Conservation (phyloP, 2,888 invertebrate genomes). For the Euzophera pinguis region DNA sequence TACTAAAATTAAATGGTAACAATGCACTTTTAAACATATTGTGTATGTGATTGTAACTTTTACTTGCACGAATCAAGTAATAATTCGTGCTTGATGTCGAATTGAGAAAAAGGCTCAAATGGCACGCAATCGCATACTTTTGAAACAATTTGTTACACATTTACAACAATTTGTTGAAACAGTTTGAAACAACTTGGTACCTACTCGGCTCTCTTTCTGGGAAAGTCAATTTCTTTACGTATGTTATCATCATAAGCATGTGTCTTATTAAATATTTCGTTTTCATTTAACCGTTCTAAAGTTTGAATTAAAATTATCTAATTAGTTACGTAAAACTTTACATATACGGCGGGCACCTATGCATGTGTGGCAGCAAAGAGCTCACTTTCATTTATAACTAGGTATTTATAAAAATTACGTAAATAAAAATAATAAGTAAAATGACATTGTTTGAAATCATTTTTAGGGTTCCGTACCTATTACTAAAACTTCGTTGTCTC, state of each 20-base stretch:
- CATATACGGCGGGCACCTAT: no score
- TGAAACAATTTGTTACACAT: no score
- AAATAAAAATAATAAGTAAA: background rate
- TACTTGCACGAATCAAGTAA: slow-evolving; percentile 10
- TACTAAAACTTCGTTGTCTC: no score
- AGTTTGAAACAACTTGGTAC: no score
- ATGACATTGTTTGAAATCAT: background rate
- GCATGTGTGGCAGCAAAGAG: slow-evolving; percentile 5
- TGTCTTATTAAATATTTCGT: slow-evolving; percentile 12
- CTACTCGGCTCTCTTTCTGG: background rate
- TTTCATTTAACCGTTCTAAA: slow-evolving; percentile 14
- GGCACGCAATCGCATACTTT: slow-evolving; percentile 6
- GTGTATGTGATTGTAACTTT: background rate
- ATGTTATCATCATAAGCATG: background rate
- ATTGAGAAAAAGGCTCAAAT: slow-evolving; percentile 12
- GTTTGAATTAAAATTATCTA: no score
- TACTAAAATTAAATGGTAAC: no score
- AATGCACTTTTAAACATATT: no score
- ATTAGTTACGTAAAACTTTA: no score
- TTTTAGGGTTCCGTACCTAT: no score
- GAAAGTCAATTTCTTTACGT: slow-evolving; percentile 21
- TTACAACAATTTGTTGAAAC: no score
- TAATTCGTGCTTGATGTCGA: slow-evolving; percentile 12
- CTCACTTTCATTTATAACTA: slow-evolving; percentile 17
- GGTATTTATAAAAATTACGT: background rate